Evolutionary conservation across 2,797 vertebrate species (phyloP).

Genomic region (Steatocranus sp.): DNA sequence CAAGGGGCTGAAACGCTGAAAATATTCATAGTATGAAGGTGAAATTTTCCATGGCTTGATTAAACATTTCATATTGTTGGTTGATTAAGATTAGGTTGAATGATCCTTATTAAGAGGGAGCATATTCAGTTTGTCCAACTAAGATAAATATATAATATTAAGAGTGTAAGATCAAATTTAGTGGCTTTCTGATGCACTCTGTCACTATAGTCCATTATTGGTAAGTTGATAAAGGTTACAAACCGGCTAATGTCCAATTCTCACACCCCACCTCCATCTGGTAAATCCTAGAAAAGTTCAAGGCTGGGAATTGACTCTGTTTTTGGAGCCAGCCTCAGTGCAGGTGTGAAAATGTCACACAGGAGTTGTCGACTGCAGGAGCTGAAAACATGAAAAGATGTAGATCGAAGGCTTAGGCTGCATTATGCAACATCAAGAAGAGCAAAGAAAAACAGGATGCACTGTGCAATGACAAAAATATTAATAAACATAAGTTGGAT

Average conservation of each 20-base stretch:
- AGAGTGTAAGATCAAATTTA: not conserved
- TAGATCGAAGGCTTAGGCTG: not conserved
- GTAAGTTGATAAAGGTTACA: not conserved
- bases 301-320: not conserved
- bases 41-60: not conserved
- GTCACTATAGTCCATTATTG: not conserved
- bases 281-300: not conserved
- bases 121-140: not conserved
- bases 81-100: not conserved
- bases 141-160: not conserved
- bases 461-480: not conserved
- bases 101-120: not conserved
- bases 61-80: not conserved
- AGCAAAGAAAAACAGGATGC: not conserved
- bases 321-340: not conserved
- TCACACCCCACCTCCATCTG: not conserved
- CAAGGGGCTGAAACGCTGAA: not conserved
- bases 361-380: not conserved
- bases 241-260: not conserved
- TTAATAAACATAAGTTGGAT: slow-evolving; percentile 27
- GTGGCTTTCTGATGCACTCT: not conserved
- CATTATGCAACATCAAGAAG: not conserved
- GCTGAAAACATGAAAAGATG: not conserved
- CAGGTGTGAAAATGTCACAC: not conserved
- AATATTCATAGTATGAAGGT: not conserved